Base-by-base conservation (phyloP, 2,888 invertebrate species). In the Apamea sordens region DNA sequence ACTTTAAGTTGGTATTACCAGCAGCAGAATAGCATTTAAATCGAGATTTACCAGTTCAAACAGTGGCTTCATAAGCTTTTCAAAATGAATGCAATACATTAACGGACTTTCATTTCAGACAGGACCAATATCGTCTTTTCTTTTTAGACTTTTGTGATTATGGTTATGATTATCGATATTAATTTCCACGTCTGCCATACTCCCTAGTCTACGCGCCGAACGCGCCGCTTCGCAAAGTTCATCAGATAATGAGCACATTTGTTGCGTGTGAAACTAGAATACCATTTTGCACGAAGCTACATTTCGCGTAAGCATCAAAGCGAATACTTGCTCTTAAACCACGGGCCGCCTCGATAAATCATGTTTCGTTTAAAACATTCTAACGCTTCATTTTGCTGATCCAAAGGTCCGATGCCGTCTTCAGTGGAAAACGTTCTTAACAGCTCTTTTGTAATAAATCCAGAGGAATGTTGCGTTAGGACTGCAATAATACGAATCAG, bases 241-340 rank as follows among this genome's bases (percentile, higher is more conserved):
- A 97, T 97, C 97, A 95, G 96, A 97, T 97, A 96, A 95, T 93
- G 92, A 93, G 92, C 94, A 94, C 95, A 96, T 97, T 96, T 95
- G 96, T 96, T 97, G 97, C 97, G 97, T 97, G 97, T 95, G 96
- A 96, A 97, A 96, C 96, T 94, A 94, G 96, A 95, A 96, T 96
- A 95, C 94, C 94, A 96, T 95, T 95, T 94, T 93, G 95, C 95
- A 95, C 95, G 95, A 95, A 93, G 92, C 92, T 89, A 90, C 90
- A 90, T 92, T 94, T 94, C 93, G 94, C 94, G 93, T 94, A 95
- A 95, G 94, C 94, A 94, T 96, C 95, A 95, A 94, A 95, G 94
- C 91, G 90, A 90, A 89, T 83, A 86, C 87, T 89, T 84, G 89
- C 92, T 93, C 92, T 92, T 91, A 91, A 93, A 92, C 91, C 91